Evolutionary conservation across 2,797 vertebrate species (phyloP).

Genomic region (Columba guinea): DNA sequence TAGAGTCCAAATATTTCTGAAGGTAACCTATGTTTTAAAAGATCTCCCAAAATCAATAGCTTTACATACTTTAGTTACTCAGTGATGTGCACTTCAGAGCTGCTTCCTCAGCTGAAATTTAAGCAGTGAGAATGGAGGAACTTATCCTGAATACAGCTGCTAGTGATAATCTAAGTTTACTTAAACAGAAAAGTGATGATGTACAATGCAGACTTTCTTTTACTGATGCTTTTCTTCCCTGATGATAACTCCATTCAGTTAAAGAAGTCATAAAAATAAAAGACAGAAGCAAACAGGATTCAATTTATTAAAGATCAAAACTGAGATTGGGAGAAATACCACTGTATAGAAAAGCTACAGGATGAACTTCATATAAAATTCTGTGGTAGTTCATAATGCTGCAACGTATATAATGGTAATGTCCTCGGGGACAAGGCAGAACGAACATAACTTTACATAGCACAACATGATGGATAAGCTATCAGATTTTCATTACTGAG

Average conservation of each 20-base stretch:
- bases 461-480: background rate
- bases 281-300: background rate
- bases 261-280: background rate
- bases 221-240: background rate
- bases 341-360: background rate
- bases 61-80: background rate
- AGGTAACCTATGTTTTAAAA: background rate
- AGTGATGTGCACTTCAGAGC: background rate
- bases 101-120: background rate
- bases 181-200: background rate
- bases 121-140: background rate
- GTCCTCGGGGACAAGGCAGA: background rate
- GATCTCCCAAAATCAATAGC: background rate
- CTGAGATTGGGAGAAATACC: background rate
- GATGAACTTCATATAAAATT: background rate
- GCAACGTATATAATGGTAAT: background rate
- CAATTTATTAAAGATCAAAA: background rate
- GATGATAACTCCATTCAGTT: background rate
- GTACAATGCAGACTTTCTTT: background rate
- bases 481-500: constrained; percentile 24
- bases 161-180: background rate
- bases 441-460: background rate
- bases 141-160: background rate
- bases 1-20: background rate
- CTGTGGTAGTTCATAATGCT: background rate